Percentiles rank a stretch among this genome's conserved stretches.
Evolutionary conservation across 2,797 vertebrate species (phyloP).

Genomic region (Bradypus variegatus): DNA sequence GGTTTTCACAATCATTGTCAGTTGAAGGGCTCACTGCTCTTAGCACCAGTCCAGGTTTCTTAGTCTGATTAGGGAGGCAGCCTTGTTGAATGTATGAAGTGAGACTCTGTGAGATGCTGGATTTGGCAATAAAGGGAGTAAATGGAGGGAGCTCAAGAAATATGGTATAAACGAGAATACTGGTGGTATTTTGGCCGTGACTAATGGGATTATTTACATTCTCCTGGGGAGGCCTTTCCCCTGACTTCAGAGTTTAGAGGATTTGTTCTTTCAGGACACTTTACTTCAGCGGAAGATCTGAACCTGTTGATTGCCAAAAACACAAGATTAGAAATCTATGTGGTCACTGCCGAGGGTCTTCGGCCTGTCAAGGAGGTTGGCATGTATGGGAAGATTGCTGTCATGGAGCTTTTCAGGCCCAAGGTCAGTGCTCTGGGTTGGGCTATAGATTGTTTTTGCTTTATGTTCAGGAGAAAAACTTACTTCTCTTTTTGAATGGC

Average conservation of each 20-base stretch:
- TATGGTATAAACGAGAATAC: not conserved
- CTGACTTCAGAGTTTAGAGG: conserved; percentile 15
- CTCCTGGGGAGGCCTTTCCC: not conserved
- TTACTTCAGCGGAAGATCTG: conserved; percentile 95
- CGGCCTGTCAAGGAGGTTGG: conserved; percentile 97
- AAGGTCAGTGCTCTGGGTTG: conserved; percentile 78
- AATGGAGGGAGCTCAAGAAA: not conserved
- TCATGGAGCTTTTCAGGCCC: conserved; percentile 98
- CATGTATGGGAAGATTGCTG: conserved; percentile 97
- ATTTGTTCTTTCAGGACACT: conserved; percentile 81
- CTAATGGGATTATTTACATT: not conserved
- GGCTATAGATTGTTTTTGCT: not conserved
- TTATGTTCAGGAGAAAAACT: not conserved
- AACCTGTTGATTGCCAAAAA: conserved; percentile 98
- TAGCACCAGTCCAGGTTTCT: not conserved
- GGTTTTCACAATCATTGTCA: not conserved
- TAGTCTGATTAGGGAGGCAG: not conserved
- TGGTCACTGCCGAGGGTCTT: conserved; percentile 94
- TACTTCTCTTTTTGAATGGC: not conserved
- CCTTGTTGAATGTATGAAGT: not conserved
- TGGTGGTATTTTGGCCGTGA: not conserved
- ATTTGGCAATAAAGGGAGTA: not conserved
- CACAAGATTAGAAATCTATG: conserved; percentile 96
- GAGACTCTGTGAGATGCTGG: not conserved
- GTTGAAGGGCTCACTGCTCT: not conserved